Evolutionary conservation across 2,113 vertebrate species (phyloP).

Genomic region (Natator depressus): DNA sequence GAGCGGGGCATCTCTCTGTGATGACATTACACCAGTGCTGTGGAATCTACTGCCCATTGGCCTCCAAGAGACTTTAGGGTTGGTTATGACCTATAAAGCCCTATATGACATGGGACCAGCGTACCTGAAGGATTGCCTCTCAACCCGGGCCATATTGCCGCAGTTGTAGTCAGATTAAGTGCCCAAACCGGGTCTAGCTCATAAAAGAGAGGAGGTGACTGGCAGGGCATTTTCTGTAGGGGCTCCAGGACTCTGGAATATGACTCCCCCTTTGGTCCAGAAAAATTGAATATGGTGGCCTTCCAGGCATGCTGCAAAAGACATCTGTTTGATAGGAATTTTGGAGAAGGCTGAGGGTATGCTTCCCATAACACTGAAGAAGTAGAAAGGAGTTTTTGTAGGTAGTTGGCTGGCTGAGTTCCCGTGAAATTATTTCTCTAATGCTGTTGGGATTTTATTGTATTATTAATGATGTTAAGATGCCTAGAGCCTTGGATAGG

Average conservation of each 20-base stretch:
- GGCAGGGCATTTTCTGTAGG: not conserved
- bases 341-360: not conserved
- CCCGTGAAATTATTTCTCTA: not conserved
- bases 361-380: not conserved
- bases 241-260: not conserved
- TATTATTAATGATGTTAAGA: not conserved
- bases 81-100: not conserved
- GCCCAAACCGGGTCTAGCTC: not conserved
- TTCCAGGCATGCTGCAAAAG: not conserved
- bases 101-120: not conserved
- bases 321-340: not conserved
- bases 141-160: not conserved
- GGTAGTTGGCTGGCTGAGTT: not conserved
- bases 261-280: not conserved
- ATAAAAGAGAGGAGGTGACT: not conserved
- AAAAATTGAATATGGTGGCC: not conserved
- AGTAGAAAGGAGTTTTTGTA: not conserved
- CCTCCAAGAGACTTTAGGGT: not conserved
- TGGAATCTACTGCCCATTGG: not conserved
- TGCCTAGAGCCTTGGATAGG: not conserved
- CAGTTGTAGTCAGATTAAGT: not conserved
- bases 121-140: not conserved
- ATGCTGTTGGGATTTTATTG: not conserved
- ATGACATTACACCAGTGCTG: not conserved
- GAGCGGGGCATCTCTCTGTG: not conserved